Evolutionary conservation across 2,888 invertebrate genomes (phyloP), one percentile per base, ranked within the genome.

Genomic region (Ecliptopera silaceata): DNA sequence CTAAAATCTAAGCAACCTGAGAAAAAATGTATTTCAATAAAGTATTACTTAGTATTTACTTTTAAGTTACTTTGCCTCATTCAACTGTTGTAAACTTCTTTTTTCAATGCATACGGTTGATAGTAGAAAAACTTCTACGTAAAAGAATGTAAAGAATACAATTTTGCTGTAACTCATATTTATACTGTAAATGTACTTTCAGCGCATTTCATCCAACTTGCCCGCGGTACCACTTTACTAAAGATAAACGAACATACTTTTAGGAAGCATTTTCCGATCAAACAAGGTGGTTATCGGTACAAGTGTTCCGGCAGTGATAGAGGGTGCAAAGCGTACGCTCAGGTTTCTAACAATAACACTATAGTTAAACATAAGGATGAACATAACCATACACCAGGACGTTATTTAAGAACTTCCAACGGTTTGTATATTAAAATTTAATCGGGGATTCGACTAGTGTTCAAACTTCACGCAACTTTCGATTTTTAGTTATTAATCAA

Each of bases 241-340:
- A 17, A 64, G 18, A 49, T 70, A 15, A 12, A 71, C 15, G 68
- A 64, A 0, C 73, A 71, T n/a, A 68, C 74, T 0, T 79, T 63
- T 50, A 65, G 53, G 46, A 71, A 63, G 47, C 56, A 56, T 8
- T 64, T 52, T 34, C 38, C 50, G 8, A 18, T 20, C 3, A 26
- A 69, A 11, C 10, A 62, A 0, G 72, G 72, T 0, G 71, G 74
- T 0, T 54, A 36, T 3, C 64, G 78, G 0, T 82, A 73, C 60
- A 64, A 62, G 0, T 82, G 82, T 50, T 79, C 80, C 4, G 67
- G 56, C 2, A 11, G 49, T 0, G 63, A 58, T 18, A 70, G 60
- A 38, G 42, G 52, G 0, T 77, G 77, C 51, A 69, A 56, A 15
- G 75, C 77, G 0, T 64, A 59, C 38, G 66, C 66, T 2, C 61